Base-by-base conservation (phyloP, 1,140 invertebrate genomes). In the Meteorus sp. region DNA sequence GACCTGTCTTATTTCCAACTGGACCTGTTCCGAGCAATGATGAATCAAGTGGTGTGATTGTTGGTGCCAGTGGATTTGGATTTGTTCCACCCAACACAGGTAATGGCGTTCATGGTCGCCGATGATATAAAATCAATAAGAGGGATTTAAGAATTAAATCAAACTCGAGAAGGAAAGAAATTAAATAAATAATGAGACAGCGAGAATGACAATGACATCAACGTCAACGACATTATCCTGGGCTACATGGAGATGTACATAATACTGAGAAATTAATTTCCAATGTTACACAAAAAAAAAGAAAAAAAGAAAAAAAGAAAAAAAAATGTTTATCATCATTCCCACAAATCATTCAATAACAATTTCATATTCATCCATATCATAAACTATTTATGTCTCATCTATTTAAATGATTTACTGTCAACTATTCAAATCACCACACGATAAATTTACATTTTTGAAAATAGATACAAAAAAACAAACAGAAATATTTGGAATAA, bases 51-150 rank as follows among this genome's bases (percentile, higher is more conserved):
- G 88, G 88, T 15, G 88, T 89, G 8, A 74, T 88, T 25, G 83
- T 85, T 4, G 88, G 88, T 44, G 88, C 87, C 37, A 89, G 87
- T 47, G 88, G 88, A 60, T 90, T 84, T 66, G 88, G 88, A 67
- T 89, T 89, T 69, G 87, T 89, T 23, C 87, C 88, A 62, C 87
- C 87, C 60, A 82, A 84, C 75, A 71, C 70, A 80, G 78, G 78
- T 80, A 79, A 80, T 72, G 65, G 51, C 19, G 51, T 59, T 23
- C 48, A 57, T 41, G 51, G 56, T 52, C 56, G 53, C 54, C 44
- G 51, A 51, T 58, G 61, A 65, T 48, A 61, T 59, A 65, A 67
- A 50, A 56, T 47, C 17, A 19, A 13, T 35, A 43, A 27, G 51
- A 22, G 43, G 35, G 55, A 35, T 35, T 37, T 27, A 13, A 19